Evolutionary conservation across 2,888 invertebrate species (phyloP).

Genomic region (Girardia tigrina): DNA sequence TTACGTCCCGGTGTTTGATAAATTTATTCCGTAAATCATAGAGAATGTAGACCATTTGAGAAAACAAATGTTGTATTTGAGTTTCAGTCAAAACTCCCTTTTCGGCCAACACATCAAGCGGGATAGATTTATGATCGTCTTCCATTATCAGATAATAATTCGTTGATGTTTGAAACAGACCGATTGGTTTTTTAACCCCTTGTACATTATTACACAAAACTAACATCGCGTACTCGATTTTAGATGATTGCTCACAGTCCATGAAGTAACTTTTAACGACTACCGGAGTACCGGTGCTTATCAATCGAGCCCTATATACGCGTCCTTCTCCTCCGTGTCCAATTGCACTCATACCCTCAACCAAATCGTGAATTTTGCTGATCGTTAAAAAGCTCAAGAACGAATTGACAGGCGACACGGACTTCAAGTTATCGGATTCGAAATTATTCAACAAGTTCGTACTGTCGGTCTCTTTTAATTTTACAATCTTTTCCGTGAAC

Average conservation of each 20-base stretch:
- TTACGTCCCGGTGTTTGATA: constrained; percentile 33
- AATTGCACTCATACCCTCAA: constrained; percentile 27
- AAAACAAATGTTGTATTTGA: constrained; percentile 32
- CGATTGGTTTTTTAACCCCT: constrained; percentile 32
- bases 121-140: constrained; percentile 35
- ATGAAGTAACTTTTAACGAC: constrained; percentile 33
- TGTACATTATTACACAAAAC: constrained; percentile 26
- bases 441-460: not conserved
- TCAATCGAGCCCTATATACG: constrained; percentile 27
- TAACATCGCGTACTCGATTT: constrained; percentile 33
- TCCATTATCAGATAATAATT: constrained; percentile 33
- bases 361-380: constrained; percentile 29
- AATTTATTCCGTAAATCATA: constrained; percentile 28
- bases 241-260: constrained; percentile 31
- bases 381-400: not conserved
- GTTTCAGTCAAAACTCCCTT: constrained; percentile 15
- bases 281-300: constrained; percentile 19
- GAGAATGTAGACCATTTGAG: constrained; percentile 33
- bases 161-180: constrained; percentile 14
- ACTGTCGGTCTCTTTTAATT: not conserved
- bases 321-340: constrained; percentile 33
- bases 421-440: not conserved
- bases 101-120: constrained; percentile 28
- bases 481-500: constrained; percentile 8
- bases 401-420: not conserved